Base-by-base conservation (phyloP, 2,888 invertebrate genomes). In the Pyrocoelia pectoralis region DNA sequence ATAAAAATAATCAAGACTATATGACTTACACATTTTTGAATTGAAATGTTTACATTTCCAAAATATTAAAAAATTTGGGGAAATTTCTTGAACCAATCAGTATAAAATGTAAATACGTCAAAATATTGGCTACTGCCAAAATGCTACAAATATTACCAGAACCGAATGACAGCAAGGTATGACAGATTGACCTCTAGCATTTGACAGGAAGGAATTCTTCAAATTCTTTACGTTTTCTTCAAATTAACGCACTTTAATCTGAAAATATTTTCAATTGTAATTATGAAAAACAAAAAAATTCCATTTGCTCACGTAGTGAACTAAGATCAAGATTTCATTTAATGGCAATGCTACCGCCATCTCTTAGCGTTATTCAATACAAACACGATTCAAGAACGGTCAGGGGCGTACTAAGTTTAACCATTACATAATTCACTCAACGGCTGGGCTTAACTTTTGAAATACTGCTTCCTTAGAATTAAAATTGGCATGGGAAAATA, bases 151-250 rank as follows among this genome's bases (percentile, higher is more conserved):
- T 51, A 56, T 61, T 56, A 29, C 61, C 57, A 54, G 33, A 61
- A 65, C 57, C 13, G 54, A 57, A 48, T 61, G 61, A 65, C 60
- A 61, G 60, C 50, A 41, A 52, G 15, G 43, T 61, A 50, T 65
- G 65, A 65, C 65, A 65, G 57, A 56, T 52, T 51, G 57, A 65
- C 56, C 61, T 57, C 49, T 57, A 56, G 61, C 54, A 54, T 61
- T 65, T 57, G 61, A 57, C 61, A 54, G 61, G 17, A 19, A 24
- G 24, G 24, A 24, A 24, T 5, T 41, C 29, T 29, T 38, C 18
- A 38, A 17, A 18, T n/a, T 49, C 24, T 18, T 49, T 19, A 14
- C 4, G 3, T 50, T 33, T 33, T 33, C 33, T 6, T 33, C n/a
- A n/a, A n/a, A 8, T 50, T 13, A 24, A 18, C 19, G 18, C 24